Base-by-base conservation (phyloP, 2,113 vertebrate genomes). In the Sula dactylatra region DNA sequence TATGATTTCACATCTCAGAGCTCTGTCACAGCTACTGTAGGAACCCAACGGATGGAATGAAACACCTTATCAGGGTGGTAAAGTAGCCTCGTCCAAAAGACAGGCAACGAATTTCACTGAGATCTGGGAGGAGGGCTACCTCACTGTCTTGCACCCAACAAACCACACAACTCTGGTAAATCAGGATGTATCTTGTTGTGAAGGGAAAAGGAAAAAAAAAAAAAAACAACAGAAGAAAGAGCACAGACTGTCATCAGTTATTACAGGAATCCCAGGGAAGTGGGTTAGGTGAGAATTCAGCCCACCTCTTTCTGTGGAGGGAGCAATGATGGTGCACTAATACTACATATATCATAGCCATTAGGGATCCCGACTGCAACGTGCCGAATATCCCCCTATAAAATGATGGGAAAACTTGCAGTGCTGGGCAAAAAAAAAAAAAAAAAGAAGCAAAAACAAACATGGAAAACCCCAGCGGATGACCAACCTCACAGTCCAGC, bases 401-500 rank as follows among this genome's bases (percentile, higher is more conserved):
- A 87, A 85, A 45, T 26, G 11, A 19, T 2, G 26, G 27, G 31
- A 73, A 64, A 61, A 64, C 45, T 42, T 66, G 27, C 21, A 34
- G 32, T 21, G 40, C 26, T 32, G 29, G 66, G 38, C 19, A 22
- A 22, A 29, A 84, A 29, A 84, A 59, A n/a, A 22, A 22, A 29
- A 84, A 29, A 84, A 59, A n/a, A 1, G 44, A 80, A 80, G 31
- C 1, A 2, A n/a, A 78, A 71, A 26, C 11, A 26, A 47, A 70
- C 0, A 1, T 2, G 17, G 76, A 3, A 45, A 82, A 50, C 65
- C 84, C 94, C 67, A 74, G 80, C 18, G 12, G 88, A 42, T 31
- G 44, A 90, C 95, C 76, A 91, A 97, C 94, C 95, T 98, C 85
- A 69, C 25, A 58, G 85, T 97, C 87, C 93, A 80, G 94, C 36